A percentile compares a stretch with the other conserved stretches of the same genome.
phyloP scores from a whole-genome alignment of 2,888 invertebrate species.

The Germaria angustata region DNA sequence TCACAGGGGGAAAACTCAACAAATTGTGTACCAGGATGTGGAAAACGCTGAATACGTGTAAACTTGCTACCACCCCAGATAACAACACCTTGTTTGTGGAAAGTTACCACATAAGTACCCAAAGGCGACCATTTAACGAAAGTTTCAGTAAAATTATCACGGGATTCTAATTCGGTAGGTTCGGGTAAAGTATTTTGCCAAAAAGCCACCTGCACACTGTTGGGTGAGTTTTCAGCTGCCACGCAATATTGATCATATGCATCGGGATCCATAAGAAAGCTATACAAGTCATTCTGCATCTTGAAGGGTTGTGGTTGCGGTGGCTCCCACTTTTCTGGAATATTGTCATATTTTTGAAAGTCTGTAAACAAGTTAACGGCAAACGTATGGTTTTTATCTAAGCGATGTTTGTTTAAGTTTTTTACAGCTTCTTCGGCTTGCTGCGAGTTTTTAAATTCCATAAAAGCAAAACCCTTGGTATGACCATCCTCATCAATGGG shows the following conservation, averaged over 20 bases:
- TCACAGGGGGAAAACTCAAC: slow-evolving; percentile 99
- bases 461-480: slow-evolving; percentile 95
- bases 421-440: slow-evolving; percentile 94
- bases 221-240: slow-evolving; percentile 89
- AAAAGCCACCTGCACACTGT: slow-evolving; percentile 88
- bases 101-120: slow-evolving; percentile 97
- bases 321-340: slow-evolving; percentile 95
- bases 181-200: slow-evolving; percentile 95
- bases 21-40: slow-evolving; percentile 93
- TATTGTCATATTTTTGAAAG: slow-evolving; percentile 94
- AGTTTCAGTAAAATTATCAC: slow-evolving; percentile 96
- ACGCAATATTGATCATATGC: slow-evolving; percentile 97
- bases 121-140: slow-evolving; percentile 98
- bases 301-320: slow-evolving; percentile 94
- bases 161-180: slow-evolving; percentile 89
- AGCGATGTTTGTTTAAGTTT: slow-evolving; percentile 92
- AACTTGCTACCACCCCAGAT: slow-evolving; percentile 98
- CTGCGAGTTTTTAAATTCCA: slow-evolving; percentile 92
- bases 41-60: slow-evolving; percentile 94
- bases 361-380: slow-evolving; percentile 96
- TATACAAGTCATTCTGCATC: slow-evolving; percentile 94
- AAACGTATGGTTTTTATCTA: slow-evolving; percentile 97
- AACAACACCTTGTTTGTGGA: slow-evolving; percentile 96
- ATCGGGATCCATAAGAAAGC: slow-evolving; percentile 95
- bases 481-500: slow-evolving; percentile 89